Evolutionary conservation across 2,797 vertebrate species (phyloP), one percentile per base, ranked within the genome.

Genomic region (Sebastes iracundus): DNA sequence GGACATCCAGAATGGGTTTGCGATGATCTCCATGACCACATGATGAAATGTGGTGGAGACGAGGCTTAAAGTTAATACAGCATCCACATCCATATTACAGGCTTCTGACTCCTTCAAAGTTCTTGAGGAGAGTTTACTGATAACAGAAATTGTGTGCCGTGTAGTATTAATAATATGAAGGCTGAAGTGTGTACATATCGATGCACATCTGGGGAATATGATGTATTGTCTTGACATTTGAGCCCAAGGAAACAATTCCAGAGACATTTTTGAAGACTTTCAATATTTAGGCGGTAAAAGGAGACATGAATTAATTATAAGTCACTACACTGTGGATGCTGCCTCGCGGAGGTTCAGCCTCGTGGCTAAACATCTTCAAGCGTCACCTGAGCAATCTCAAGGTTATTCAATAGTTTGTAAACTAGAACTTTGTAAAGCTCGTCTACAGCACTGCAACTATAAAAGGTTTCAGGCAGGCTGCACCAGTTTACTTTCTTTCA

Each of bases 241-340:
- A 71, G 30, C 8, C 14, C 38, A 66, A 83, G 7, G 6, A 74
- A 58, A 75, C 6, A 49, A 27, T 60, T 25, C 33, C 14, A 25
- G 20, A n/a, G 22, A 59, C 46, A 49, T 49, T 49, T 49, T 49
- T 46, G 13, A 42, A 32, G 56, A 53, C 60, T 60, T 65, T 64
- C 18, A 63, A 53, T 52, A 72, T 79, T 70, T 59, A 56, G 30
- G 18, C 10, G 11, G 49, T n/a, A 23, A 65, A 77, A 52, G 58
- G 27, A 18, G 28, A 25, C 6, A 60, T 80, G n/a, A 53, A 69
- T 77, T 23, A 64, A 27, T 53, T 25, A 80, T 77, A 4, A 73
- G 38, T 42, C 53, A 60, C 33, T 16, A 2, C 22, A 52, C 16
- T 8, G 33, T 12, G 2, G 53, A 52, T 53, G 25, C 27, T 23